Conservation (phyloP, 2,888 invertebrate species). For the Andrena haemorrhoa region DNA sequence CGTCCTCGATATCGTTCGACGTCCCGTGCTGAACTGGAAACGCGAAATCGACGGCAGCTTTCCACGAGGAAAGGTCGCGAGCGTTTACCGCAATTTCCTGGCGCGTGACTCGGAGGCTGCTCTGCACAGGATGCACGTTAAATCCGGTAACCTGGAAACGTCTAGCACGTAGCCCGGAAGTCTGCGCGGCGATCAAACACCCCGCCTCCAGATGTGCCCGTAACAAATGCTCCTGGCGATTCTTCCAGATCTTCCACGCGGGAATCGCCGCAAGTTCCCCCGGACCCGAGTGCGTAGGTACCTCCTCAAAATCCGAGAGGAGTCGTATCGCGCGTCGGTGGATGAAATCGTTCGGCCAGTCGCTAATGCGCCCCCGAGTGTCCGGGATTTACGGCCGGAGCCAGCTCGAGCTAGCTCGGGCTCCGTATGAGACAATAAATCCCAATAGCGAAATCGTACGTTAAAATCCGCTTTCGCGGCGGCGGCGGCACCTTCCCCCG, state of each 20-base stretch:
- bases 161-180: constrained; percentile 22
- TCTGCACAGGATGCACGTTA: constrained; percentile 31
- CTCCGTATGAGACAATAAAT: constrained; percentile 28
- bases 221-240: constrained; percentile 13
- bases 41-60: background rate
- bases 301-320: background rate
- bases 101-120: constrained; percentile 15
- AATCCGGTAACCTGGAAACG: constrained; percentile 51
- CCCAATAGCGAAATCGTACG: constrained; percentile 22
- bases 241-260: background rate
- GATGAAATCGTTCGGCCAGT: background rate
- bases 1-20: background rate
- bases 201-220: background rate
- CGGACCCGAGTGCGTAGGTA: constrained; percentile 6
- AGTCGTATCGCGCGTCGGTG: background rate
- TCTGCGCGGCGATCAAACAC: constrained; percentile 1
- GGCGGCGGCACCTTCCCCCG: background rate
- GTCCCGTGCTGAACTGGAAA: background rate
- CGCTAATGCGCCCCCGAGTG: constrained; percentile 16
- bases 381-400: constrained; percentile 21
- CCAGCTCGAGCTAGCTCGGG: background rate
- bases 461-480: constrained; percentile 22
- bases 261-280: background rate
- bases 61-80: background rate
- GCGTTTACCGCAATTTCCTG: constrained; percentile 54